Conservation (phyloP, 2,888 invertebrate genomes). For the Norana najaformis region DNA sequence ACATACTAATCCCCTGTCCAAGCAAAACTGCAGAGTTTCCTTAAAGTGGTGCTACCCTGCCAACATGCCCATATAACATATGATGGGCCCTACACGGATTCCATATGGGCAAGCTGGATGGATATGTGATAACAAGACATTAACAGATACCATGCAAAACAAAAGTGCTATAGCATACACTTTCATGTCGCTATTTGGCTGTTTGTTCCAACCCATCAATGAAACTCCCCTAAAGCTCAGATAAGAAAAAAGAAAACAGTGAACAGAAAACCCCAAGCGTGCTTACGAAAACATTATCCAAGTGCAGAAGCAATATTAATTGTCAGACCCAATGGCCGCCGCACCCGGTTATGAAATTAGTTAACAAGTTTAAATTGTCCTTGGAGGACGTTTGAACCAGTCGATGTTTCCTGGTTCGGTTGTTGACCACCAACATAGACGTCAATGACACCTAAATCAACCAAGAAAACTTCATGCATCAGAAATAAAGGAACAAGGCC, state of each 20-base stretch:
- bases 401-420: slow-evolving; percentile 46
- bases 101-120: too few relatives aligned
- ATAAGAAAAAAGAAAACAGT: background rate
- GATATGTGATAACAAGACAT: background rate
- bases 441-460: slow-evolving; percentile 46
- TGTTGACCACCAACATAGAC: slow-evolving; percentile 50
- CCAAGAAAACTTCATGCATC: background rate
- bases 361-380: background rate
- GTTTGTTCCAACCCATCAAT: too few relatives aligned
- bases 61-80: too few relatives aligned
- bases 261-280: background rate
- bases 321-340: background rate
- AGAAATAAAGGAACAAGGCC: background rate
- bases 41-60: background rate
- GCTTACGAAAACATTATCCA: background rate
- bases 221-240: too few relatives aligned
- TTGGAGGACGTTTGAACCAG: slow-evolving; percentile 25
- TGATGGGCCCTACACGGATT: too few relatives aligned
- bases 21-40: background rate
- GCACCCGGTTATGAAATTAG: background rate
- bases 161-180: background rate
- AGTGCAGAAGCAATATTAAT: background rate
- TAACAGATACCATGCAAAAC: background rate
- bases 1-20: background rate
- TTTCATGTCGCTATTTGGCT: background rate